Percentiles rank a stretch among this genome's conserved stretches.
These are phyloP conservation scores for Smutsia temminckii DNA, from an alignment of 2,797 vertebrate species.

Conservation along the genomic window DNA sequence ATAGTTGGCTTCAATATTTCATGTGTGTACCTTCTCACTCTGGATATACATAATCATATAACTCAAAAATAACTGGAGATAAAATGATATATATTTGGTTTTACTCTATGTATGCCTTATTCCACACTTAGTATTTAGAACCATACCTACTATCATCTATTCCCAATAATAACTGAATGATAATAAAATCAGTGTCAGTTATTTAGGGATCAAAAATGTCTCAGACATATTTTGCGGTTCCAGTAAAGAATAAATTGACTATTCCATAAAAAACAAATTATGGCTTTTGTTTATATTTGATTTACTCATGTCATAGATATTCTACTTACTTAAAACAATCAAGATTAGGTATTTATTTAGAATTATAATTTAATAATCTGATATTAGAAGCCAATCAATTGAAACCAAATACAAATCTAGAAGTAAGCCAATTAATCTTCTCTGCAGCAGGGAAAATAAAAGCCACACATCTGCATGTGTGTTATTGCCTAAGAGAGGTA, in stretches of 20 bases:
- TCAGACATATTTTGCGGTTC: background rate
- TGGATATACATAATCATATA: constrained; percentile 9
- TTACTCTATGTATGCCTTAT: background rate
- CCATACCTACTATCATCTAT: background rate
- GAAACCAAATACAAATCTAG: background rate
- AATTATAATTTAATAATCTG: background rate
- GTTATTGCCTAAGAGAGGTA: background rate
- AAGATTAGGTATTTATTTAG: background rate
- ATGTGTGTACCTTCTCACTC: background rate
- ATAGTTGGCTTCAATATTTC: constrained; percentile 48
- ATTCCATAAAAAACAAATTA: background rate
- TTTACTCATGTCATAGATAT: background rate
- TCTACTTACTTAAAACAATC: background rate
- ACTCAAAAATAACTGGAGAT: background rate
- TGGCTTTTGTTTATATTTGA: background rate
- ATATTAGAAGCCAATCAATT: background rate
- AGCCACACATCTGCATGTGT: background rate
- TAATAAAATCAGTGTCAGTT: background rate
- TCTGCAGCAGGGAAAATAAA: background rate
- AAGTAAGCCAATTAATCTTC: background rate
- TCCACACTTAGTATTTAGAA: background rate
- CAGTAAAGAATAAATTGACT: background rate
- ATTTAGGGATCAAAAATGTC: background rate
- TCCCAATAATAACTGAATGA: background rate
- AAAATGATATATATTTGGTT: background rate